phyloP scores from a whole-genome alignment of 2,113 vertebrate species.

The Microtus oregoni region DNA sequence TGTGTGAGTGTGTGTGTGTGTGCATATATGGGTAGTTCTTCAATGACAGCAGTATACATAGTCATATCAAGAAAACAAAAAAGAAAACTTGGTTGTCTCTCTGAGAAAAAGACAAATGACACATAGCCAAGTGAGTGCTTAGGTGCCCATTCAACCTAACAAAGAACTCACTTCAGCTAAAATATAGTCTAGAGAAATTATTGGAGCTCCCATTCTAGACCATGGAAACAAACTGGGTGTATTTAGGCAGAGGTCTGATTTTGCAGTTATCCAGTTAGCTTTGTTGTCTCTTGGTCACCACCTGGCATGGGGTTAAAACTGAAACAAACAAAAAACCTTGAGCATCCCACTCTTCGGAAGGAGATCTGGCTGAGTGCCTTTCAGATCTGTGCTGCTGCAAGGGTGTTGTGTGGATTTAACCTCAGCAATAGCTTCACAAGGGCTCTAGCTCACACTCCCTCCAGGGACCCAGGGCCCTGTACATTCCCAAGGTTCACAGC shows the following conservation, averaged over 20 bases:
- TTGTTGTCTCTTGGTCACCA: background rate
- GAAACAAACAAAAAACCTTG: background rate
- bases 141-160: background rate
- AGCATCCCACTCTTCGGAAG: background rate
- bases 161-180: background rate
- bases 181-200: background rate
- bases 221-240: background rate
- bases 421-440: background rate
- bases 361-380: background rate
- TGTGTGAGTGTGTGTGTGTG: accelerated
- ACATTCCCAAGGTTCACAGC: background rate
- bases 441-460: background rate
- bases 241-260: conserved; percentile 14
- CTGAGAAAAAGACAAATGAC: conserved; percentile 1
- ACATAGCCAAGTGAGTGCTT: background rate
- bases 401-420: too few species aligned
- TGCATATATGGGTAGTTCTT: background rate
- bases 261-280: background rate
- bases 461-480: background rate
- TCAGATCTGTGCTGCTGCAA: background rate
- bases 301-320: background rate
- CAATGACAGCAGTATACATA: conserved; percentile 36
- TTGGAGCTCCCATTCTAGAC: background rate
- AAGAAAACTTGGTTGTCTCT: background rate
- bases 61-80: background rate